Conservation (phyloP, 2,888 invertebrate species). For the Platycnemis pennipes region DNA sequence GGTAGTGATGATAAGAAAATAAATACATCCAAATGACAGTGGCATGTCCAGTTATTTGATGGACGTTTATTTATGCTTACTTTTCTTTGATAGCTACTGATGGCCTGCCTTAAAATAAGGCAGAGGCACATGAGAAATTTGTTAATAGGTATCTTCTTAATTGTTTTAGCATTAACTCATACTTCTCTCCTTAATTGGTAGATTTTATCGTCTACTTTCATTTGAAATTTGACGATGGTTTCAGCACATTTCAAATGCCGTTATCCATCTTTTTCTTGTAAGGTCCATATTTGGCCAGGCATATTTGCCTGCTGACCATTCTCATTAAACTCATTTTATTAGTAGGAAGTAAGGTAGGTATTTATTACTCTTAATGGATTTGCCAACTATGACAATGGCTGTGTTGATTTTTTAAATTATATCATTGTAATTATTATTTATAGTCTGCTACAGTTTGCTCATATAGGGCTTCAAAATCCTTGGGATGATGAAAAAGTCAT, state of each 20-base stretch:
- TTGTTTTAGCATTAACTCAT: background rate
- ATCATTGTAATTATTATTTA: conserved; percentile 25
- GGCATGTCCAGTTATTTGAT: background rate
- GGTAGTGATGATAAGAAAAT: background rate
- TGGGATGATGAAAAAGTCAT: conserved; percentile 48
- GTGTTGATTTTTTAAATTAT: conserved; percentile 51
- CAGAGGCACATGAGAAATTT: background rate
- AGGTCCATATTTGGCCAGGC: background rate
- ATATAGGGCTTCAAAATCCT: background rate
- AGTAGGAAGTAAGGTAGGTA: background rate
- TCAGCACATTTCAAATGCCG: background rate
- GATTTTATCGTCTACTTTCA: background rate
- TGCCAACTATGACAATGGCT: conserved; percentile 18
- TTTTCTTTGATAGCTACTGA: background rate
- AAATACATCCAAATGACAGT: background rate
- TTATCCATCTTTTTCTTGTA: background rate
- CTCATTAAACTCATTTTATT: background rate
- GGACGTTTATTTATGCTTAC: background rate
- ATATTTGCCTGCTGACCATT: background rate
- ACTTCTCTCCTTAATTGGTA: background rate
- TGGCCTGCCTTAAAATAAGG: background rate
- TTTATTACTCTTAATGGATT: conserved; percentile 43
- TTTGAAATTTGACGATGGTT: too few species aligned
- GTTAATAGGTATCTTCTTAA: background rate
- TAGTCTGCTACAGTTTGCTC: background rate